Evolutionary conservation across 2,113 vertebrate genomes (phyloP).

Genomic region (Lontra canadensis): DNA sequence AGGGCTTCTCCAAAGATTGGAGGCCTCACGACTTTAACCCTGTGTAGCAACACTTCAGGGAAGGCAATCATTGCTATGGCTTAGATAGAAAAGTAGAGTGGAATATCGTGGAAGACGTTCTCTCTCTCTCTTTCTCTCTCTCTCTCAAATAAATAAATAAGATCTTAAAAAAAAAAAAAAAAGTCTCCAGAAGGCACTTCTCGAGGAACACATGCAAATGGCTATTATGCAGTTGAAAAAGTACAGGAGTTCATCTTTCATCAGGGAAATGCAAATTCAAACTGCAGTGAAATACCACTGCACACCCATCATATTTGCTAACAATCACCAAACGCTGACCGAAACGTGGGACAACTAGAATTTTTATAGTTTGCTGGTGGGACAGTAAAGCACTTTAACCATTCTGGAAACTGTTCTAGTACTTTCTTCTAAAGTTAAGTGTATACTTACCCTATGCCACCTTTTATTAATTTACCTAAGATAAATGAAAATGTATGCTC

Average conservation of each 20-base stretch:
- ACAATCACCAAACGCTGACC: background rate
- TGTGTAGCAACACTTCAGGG: background rate
- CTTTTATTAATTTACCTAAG: background rate
- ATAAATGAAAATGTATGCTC: background rate
- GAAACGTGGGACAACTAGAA: background rate
- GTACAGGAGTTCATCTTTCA: background rate
- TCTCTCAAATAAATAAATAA: too few species aligned
- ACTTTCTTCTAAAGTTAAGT: background rate
- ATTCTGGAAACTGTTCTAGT: background rate
- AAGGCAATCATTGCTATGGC: accelerated
- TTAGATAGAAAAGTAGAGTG: too few species aligned
- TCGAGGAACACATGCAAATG: background rate
- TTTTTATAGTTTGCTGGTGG: background rate
- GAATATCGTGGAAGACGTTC: too few species aligned
- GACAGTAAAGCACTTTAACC: background rate
- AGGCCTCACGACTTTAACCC: background rate
- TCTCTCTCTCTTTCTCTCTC: too few species aligned
- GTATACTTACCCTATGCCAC: background rate
- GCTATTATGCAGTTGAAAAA: background rate
- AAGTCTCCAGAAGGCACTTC: background rate
- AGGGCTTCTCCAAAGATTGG: background rate
- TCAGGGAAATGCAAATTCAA: background rate
- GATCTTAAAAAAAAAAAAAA: background rate
- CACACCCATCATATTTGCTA: background rate
- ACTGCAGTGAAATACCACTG: background rate